These are phyloP conservation scores for Nemurella pictetii DNA, from an alignment of 2,888 invertebrate genomes.

Conservation along the genomic window DNA sequence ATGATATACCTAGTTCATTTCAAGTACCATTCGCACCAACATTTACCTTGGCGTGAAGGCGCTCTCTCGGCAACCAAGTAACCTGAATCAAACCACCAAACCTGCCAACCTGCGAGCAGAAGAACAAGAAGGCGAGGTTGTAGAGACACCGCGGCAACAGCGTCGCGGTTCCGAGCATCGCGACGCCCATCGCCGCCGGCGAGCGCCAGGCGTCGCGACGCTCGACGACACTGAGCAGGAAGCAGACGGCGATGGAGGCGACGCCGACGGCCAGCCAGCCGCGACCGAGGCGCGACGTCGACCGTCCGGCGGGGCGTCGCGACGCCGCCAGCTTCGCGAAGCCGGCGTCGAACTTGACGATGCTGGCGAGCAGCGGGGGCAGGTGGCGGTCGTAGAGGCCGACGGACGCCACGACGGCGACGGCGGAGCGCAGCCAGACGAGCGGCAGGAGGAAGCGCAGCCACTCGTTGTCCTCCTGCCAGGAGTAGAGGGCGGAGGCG, in stretches of 20 bases:
- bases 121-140: not conserved
- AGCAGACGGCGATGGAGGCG: not conserved
- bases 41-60: no score
- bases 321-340: not conserved
- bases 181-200: not conserved
- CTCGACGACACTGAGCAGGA: not conserved
- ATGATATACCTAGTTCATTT: no score
- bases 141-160: not conserved
- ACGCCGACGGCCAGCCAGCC: not conserved
- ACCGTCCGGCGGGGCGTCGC: not conserved
- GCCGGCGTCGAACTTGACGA: not conserved
- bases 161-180: not conserved
- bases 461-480: not conserved
- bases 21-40: no score
- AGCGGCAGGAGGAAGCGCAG: slow-evolving; percentile 1
- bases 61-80: no score
- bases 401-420: not conserved
- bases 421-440: not conserved
- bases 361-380: not conserved
- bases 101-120: not conserved
- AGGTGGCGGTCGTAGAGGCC: not conserved
- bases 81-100: no score
- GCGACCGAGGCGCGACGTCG: not conserved
- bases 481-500: not conserved
- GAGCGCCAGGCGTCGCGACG: not conserved